Evolutionary conservation across 2,113 vertebrate species (phyloP), one percentile per base, ranked within the genome.

Genomic region (Rana temporaria): DNA sequence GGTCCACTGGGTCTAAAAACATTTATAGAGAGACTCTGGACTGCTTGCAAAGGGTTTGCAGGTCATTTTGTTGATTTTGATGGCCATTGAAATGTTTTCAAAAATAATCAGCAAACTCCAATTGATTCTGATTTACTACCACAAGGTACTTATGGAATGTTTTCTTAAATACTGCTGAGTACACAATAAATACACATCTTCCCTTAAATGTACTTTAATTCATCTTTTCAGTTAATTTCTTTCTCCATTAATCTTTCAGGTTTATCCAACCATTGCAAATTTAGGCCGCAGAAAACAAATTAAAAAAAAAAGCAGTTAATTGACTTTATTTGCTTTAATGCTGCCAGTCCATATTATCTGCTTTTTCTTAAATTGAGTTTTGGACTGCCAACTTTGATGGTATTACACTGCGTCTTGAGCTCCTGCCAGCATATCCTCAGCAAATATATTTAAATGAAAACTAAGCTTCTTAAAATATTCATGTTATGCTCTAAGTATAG

Each of bases 391-490:
- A 91, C 91, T 96, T 95, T 95, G 90, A 94, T 90, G 88, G 88
- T 90, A 92, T 95, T 95, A 93, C 86, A 88, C 90, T 89, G 88
- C 91, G 91, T 91, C 91, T 93, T 96, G 94, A 92, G 90, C 90
- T 86, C 86, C 89, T 92, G 94, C 95, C 94, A 94, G 87, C 89
- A 87, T 90, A 93, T 92, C 90, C 91, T 87, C 84, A 92, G 90
- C 92, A 95, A 96, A 97, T 95, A 94, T 94, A 94, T 97, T 97
- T 93, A 96, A 96, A 96, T 96, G 91, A 94, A 89, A 91, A 89
- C 88, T 96, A 96, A 96, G 92, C 94, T 94, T 89, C 92, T 96
- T 97, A 95, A 96, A 95, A 96, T 95, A 94, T 96, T 95, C 93
- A 93, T 95, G 90, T 94, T 95, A 92, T 91, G 90, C 91, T 96